Percentiles rank a stretch among this genome's conserved stretches.
These are phyloP conservation scores for Epirrhoe tristata DNA, from an alignment of 2,888 invertebrate genomes.

Conservation along the genomic window DNA sequence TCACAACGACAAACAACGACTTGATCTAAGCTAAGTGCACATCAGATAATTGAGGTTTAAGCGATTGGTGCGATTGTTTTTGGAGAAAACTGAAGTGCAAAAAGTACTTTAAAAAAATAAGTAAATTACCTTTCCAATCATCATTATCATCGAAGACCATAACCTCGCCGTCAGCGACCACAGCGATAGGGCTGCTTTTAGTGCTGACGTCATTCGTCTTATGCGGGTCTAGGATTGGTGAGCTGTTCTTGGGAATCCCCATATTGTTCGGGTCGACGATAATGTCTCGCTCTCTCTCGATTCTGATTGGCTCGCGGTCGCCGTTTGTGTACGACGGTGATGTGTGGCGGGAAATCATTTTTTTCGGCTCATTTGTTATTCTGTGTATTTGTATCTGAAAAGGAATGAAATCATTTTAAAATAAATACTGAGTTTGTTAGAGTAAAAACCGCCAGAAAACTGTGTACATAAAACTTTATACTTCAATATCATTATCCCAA, in stretches of 20 bases:
- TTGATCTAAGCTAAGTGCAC: no score
- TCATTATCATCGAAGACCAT: slow-evolving; percentile 95
- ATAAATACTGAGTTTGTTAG: no score
- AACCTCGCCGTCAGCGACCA: slow-evolving; percentile 91
- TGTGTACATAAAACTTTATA: neutral
- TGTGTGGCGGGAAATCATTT: slow-evolving; percentile 81
- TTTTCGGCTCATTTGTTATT: slow-evolving; percentile 79
- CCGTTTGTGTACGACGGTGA: slow-evolving; percentile 80
- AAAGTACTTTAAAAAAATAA: neutral
- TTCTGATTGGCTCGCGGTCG: slow-evolving; percentile 65
- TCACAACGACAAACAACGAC: no score
- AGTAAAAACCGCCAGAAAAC: no score
- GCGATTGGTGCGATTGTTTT: no score
- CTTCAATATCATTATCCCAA: neutral
- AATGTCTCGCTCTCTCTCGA: slow-evolving; percentile 36
- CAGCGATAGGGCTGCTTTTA: slow-evolving; percentile 85
- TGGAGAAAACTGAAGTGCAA: no score
- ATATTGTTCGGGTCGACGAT: slow-evolving; percentile 55
- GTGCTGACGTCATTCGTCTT: slow-evolving; percentile 75
- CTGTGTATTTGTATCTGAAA: slow-evolving; percentile 77
- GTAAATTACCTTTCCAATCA: slow-evolving; percentile 88
- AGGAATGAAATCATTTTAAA: neutral
- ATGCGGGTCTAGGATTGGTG: slow-evolving; percentile 79
- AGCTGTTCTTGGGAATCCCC: slow-evolving; percentile 80
- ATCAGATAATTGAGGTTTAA: no score